phyloP scores from a whole-genome alignment of 2,113 vertebrate genomes.

The Tretioscincus oriximinensis region DNA sequence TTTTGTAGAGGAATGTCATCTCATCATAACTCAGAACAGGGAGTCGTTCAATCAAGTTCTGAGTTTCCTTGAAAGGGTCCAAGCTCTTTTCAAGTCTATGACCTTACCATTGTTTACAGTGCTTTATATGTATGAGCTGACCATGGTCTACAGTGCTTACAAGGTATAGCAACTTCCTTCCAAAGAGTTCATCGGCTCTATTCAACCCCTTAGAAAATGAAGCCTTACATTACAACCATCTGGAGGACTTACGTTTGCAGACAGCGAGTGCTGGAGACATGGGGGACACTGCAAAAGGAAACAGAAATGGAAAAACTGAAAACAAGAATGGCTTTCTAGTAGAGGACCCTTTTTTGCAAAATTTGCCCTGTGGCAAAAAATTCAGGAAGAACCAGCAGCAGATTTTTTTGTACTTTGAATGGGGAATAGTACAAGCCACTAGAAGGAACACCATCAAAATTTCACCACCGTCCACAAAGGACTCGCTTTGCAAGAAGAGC shows the following conservation, averaged over 20 bases:
- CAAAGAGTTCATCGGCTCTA: background rate
- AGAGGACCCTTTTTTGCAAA: background rate
- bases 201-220: background rate
- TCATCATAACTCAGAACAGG: background rate
- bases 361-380: no score
- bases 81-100: background rate
- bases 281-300: slow-evolving; percentile 69
- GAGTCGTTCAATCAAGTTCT: no score
- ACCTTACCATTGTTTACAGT: background rate
- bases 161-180: no score
- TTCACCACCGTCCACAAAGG: no score
- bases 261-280: slow-evolving; percentile 29
- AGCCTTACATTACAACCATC: background rate
- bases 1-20: background rate
- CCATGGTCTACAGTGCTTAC: background rate
- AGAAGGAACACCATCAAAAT: no score
- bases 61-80: no score
- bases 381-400: no score
- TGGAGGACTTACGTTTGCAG: slow-evolving; percentile 61
- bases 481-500: no score
- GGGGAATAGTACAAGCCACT: no score
- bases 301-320: background rate
- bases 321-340: background rate
- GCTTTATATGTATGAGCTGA: background rate
- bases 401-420: no score